Evolutionary conservation across 2,888 invertebrate species (phyloP).

Genomic region (Polymixis flavicincta): DNA sequence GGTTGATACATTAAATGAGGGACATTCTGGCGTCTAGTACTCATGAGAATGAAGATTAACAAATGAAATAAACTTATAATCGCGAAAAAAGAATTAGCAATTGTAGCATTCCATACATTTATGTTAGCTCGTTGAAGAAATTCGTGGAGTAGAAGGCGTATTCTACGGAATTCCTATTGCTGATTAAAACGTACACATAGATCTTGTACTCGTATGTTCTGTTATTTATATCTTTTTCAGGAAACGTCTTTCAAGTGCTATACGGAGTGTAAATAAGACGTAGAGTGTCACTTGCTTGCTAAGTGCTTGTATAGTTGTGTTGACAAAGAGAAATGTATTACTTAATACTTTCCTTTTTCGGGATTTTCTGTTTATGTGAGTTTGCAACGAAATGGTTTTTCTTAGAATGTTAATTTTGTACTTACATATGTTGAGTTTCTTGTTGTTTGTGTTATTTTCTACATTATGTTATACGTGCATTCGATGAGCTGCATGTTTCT

Average conservation of each 20-base stretch:
- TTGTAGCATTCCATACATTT: too few species aligned
- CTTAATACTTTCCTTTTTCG: slow-evolving; percentile 1
- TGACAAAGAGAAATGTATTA: slow-evolving; percentile 34
- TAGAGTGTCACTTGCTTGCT: slow-evolving; percentile 14
- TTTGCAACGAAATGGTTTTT: background rate
- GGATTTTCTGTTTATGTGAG: background rate
- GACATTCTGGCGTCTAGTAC: background rate
- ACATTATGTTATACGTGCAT: background rate
- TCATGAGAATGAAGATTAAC: background rate
- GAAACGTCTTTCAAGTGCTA: slow-evolving; percentile 9
- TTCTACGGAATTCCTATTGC: background rate
- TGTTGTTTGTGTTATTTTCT: background rate
- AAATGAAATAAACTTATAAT: background rate
- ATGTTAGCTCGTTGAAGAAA: background rate
- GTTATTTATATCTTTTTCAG: slow-evolving; percentile 16
- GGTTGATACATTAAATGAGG: background rate
- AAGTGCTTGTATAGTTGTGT: slow-evolving; percentile 35
- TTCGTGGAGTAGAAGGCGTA: background rate
- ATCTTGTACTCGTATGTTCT: background rate
- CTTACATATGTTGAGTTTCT: background rate
- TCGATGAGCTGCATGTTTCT: background rate
- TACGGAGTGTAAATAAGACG: slow-evolving; percentile 14
- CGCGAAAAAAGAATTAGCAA: background rate
- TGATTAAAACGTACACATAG: background rate
- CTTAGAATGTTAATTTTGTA: background rate